A percentile compares a stretch with the other conserved stretches of the same genome.
Evolutionary conservation across 2,113 vertebrate species (phyloP).

Genomic region (Phylloscopus trochiloides): DNA sequence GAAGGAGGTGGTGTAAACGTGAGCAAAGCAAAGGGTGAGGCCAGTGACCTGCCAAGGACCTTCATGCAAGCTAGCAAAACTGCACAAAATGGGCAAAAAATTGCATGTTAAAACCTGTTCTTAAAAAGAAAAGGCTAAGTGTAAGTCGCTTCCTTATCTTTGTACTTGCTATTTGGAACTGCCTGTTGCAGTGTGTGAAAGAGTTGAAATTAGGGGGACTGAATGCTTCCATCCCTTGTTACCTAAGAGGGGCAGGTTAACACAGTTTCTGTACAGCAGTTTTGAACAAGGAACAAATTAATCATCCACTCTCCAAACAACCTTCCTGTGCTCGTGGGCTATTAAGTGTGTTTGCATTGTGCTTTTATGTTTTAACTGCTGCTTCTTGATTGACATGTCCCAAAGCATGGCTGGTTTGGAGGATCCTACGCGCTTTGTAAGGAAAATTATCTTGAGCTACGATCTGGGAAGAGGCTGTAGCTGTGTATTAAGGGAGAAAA

Average conservation of each 20-base stretch:
- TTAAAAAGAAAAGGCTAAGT: neutral
- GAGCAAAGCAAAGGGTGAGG: neutral
- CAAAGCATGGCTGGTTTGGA: neutral
- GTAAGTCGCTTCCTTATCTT: neutral
- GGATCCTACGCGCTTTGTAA: neutral
- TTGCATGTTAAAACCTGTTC: neutral
- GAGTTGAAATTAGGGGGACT: neutral
- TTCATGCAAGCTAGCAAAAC: neutral
- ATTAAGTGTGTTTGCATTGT: neutral
- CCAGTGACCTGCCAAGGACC: neutral
- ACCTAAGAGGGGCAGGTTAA: neutral
- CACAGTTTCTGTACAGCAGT: neutral
- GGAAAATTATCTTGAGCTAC: neutral
- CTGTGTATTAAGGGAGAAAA: conserved; percentile 10
- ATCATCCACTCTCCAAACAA: neutral
- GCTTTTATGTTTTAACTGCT: neutral
- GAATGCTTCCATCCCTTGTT: neutral
- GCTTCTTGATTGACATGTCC: neutral
- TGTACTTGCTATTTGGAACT: neutral
- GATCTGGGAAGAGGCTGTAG: neutral
- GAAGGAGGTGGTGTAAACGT: neutral
- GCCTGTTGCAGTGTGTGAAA: neutral
- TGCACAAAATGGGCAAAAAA: neutral
- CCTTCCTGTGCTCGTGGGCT: neutral
- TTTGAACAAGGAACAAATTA: conserved; percentile 18